Evolutionary conservation across 1,140 invertebrate genomes (phyloP).

Genomic region (Mizuhopecten yessoensis): DNA sequence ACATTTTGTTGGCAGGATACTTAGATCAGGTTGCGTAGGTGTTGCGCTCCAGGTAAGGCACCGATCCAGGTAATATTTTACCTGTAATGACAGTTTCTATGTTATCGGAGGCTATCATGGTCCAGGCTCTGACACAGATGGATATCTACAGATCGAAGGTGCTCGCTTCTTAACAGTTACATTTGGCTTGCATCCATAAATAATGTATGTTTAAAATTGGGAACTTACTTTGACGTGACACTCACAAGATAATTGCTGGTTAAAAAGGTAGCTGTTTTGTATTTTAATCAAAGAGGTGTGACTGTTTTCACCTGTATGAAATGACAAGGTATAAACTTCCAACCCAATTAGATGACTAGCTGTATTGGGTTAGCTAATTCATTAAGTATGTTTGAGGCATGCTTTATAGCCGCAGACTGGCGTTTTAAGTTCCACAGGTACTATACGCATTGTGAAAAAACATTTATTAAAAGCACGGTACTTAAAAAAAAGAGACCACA

Average conservation of each 20-base stretch:
- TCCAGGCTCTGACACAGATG: conserved; percentile 28
- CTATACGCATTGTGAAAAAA: neutral
- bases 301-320: conserved; percentile 18
- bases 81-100: neutral
- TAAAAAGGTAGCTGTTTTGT: conserved; percentile 1
- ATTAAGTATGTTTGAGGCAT: neutral
- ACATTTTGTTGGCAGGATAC: neutral
- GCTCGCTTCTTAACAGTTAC: neutral
- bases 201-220: neutral
- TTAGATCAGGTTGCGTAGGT: neutral
- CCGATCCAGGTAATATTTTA: neutral
- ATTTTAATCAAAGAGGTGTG: conserved; percentile 34
- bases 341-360: neutral
- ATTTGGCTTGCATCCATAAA: conserved; percentile 38
- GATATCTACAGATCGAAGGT: conserved; percentile 25
- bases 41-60: neutral
- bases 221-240: conserved; percentile 2
- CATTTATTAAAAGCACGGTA: neutral
- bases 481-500: neutral
- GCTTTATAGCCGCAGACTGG: neutral
- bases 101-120: neutral
- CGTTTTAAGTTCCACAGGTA: neutral
- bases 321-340: conserved; percentile 27
- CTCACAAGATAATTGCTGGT: neutral
- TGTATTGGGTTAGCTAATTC: neutral